Evolutionary conservation across 2,113 vertebrate species (phyloP), one percentile per base, ranked within the genome.

Genomic region (Mandrillus leucophaeus): DNA sequence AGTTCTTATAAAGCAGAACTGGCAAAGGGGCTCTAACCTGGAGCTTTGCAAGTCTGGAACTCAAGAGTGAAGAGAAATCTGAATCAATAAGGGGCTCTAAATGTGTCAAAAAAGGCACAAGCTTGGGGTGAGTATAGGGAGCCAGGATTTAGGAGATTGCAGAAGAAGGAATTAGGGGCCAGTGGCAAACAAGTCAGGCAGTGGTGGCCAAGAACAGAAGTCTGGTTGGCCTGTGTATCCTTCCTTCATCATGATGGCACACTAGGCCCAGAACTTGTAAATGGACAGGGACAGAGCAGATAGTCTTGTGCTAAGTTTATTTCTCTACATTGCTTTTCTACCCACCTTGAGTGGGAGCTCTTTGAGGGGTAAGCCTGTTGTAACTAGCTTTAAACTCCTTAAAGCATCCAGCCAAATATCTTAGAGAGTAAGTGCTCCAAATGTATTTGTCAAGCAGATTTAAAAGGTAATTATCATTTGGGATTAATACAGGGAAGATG

Each of bases 401-500:
- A n/a, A 0, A 59, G 8, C 25, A 59, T 32, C 48, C 72, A 55
- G 4, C 4, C 66, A 68, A 18, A 3, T 68, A 66, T 23, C 78
- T 66, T 64, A 52, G 43, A 78, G 61, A 87, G 23, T 25, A 22
- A 35, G 55, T 57, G 14, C 43, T 75, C 72, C 10, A 68, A 8
- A 57, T 79, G 52, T 88, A 88, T 88, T 86, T 76, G 50, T 73
- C 90, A 52, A 80, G 9, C 87, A 79, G 59, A 92, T 81, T 92
- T 70, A 5, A 70, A 97, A 38, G 20, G 13, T 68, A 83, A 57
- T 75, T 68, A 59, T 79, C 30, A 72, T n/a, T 90, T 72, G 50
- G 35, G 52, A 68, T 88, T 78, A 88, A 79, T 84, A 23, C 1
- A 64, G 23, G 8, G 64, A 68, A 88, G 8, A 3, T 76, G 6